A percentile compares a stretch with the other conserved stretches of the same genome.
Evolutionary conservation across 1,140 invertebrate genomes (phyloP).

Genomic region (Drosophila tristis): DNA sequence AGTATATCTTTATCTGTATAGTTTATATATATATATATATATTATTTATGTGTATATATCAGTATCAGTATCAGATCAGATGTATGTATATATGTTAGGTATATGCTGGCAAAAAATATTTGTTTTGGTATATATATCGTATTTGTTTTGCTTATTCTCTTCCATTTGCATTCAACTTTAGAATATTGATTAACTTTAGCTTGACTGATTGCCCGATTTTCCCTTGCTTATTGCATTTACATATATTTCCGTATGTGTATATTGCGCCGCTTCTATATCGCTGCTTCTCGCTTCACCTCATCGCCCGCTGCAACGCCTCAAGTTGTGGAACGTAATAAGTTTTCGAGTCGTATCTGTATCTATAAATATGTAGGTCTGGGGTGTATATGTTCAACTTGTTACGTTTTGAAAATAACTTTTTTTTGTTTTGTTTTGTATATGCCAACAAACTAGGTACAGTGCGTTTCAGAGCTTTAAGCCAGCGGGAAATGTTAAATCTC

Average conservation of each 20-base stretch:
- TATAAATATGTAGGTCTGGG: conserved; percentile 16
- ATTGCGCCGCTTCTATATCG: conserved; percentile 16
- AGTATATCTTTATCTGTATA: conserved; percentile 33
- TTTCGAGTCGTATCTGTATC: conserved; percentile 43
- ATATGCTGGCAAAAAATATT: conserved; percentile 76
- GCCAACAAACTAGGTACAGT: conserved; percentile 56
- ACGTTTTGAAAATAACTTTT: conserved; percentile 47
- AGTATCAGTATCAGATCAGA: conserved; percentile 37
- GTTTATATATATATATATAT: conserved; percentile 26
- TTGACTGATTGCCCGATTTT: conserved; percentile 73
- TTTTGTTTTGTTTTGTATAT: conserved; percentile 35
- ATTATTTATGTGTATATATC: conserved; percentile 31
- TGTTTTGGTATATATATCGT: conserved; percentile 40
- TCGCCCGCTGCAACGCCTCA: conserved; percentile 20
- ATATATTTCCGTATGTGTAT: conserved; percentile 9
- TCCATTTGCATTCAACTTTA: conserved; percentile 39
- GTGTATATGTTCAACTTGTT: conserved; percentile 54
- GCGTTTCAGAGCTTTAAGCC: conserved; percentile 24
- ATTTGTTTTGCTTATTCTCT: conserved; percentile 24
- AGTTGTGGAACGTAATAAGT: conserved; percentile 54
- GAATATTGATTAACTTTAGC: conserved; percentile 61
- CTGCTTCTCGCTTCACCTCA: background rate
- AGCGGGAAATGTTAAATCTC: background rate
- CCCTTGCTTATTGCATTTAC: conserved; percentile 60
- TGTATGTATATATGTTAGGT: conserved; percentile 38